Evolutionary conservation across 1,140 invertebrate species (phyloP), one percentile per base, ranked within the genome.

Genomic region (Cardiocondyla obscurior): DNA sequence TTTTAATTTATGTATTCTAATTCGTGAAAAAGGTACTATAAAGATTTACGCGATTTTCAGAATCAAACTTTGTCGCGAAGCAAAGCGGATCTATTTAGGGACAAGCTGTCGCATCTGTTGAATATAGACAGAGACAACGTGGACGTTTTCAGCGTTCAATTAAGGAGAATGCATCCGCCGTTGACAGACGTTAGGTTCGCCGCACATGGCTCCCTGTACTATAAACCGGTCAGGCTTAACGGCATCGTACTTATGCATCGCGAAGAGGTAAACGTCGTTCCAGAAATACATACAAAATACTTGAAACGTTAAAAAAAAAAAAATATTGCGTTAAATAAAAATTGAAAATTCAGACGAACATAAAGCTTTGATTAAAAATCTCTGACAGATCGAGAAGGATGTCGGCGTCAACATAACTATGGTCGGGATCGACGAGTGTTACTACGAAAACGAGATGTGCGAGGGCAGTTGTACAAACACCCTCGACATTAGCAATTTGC

Each of bases 391-490:
- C 92, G 98, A 99, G 94, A 96, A 96, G 87, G 97, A 97, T 84
- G 97, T 99, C 8, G 98, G 98, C 33, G 98, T 99, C 60, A 98
- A 98, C 89, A 99, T 99, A 51, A 98, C 97, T 3, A 99, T 99
- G 98, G 98, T 99, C 2, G 98, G 98, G 73, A 99, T 99, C 85
- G 98, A 99, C 90, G 98, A 99, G 94, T 99, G 99, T 93, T 94
- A 99, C 36, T 98, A 98, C 92, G 98, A 99, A 94, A 98, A 99
- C 91, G 97, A 98, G 90, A 97, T 97, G 94, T 99, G 98, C 94
- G 98, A 99, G 94, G 98, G 97, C 7, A 99, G 98, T 67, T 99
- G 99, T 94, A 98, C 98, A 1, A 99, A 99, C 94, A 96, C 96
- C 42, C 94, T 99, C 33, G 97, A 98, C 88, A 98, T 99, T 65